Conservation (phyloP, 2,797 vertebrate species). For the Arrhamphus sclerolepis region DNA sequence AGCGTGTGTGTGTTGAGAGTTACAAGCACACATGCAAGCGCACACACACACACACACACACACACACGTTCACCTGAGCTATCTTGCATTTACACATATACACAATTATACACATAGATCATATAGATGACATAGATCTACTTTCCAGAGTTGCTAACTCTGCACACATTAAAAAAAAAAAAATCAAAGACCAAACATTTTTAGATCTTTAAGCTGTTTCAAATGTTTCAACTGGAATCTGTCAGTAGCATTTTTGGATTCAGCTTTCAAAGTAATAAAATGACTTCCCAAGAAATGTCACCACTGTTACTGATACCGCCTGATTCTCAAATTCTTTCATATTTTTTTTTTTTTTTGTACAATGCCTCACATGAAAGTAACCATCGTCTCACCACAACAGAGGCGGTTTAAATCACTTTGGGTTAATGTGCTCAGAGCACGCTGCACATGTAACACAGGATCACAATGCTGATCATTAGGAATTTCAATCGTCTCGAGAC, state of each 20-base stretch:
- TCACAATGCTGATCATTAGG: constrained; percentile 65
- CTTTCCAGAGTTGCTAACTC: neutral
- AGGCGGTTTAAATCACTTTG: constrained; percentile 6
- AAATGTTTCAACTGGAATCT: constrained; percentile 13
- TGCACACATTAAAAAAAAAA: constrained; percentile 8
- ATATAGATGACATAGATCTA: neutral
- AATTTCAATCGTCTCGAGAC: constrained; percentile 61
- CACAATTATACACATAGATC: too few species aligned
- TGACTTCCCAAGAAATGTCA: constrained; percentile 4
- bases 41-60: constrained; percentile 49
- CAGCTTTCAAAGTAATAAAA: constrained; percentile 14
- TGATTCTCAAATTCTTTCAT: constrained; percentile 2
- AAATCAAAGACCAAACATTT: constrained; percentile 7
- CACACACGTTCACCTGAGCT: constrained; percentile 51
- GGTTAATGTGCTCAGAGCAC: constrained; percentile 26
- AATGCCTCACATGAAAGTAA: constrained; percentile 2
- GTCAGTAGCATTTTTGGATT: constrained; percentile 11
- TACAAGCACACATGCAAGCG: constrained; percentile 38
- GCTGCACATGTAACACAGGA: constrained; percentile 57
- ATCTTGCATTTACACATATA: constrained; percentile 10
- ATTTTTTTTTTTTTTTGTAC: neutral
- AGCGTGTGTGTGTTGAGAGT: neutral
- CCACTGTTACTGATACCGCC: neutral
- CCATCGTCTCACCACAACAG: constrained; percentile 18
- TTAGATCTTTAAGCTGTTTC: constrained; percentile 8